Evolutionary conservation across 2,797 vertebrate species (phyloP), one percentile per base, ranked within the genome.

Genomic region (Muscicapa striata): DNA sequence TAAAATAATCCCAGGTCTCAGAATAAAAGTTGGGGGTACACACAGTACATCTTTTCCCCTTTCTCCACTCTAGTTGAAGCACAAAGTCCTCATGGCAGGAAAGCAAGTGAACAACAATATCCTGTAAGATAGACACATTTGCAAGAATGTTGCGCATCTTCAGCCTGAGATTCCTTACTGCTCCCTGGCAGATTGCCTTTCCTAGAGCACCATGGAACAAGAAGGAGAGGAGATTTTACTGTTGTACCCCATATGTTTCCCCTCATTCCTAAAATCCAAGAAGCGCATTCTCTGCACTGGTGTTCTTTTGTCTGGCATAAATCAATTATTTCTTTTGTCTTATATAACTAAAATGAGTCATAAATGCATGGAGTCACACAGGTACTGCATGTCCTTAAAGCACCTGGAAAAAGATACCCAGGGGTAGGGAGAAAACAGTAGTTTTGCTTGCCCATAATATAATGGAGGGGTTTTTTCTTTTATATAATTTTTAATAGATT

Each of bases 381-480:
- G 45, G 30, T 54, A 34, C 46, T n/a, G 23, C 13, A 24, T 14
- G 23, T 45, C 41, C 67, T 68, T 40, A 59, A 29, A 79, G 32
- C 40, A 58, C 61, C 40, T 30, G 80, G 16, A 45, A 66, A 62
- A 58, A 38, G 14, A 59, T 63, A 48, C 30, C 10, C 14, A 27
- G 8, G 30, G 11, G 5, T 22, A 81, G 4, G 57, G 40, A 82
- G 4, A 16, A 74, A 77, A 77, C 4, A 41, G 27, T 22, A 27
- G 14, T 41, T 85, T 55, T 76, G 10, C 16, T 59, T 74, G 17
- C 7, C 40, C 12, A 10, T 34, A 34, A 14, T 29, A 9, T 30
- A 49, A 13, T 17, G 14, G 4, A 16, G 3, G 0, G 3, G 0
- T 6, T n/a, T 68, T 68, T 69, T 61, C 6, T 70, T 73, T 54